A percentile compares a stretch with the other conserved stretches of the same genome.
These are phyloP conservation scores for Halcyon senegalensis DNA, from an alignment of 2,113 vertebrate genomes.

Conservation along the genomic window DNA sequence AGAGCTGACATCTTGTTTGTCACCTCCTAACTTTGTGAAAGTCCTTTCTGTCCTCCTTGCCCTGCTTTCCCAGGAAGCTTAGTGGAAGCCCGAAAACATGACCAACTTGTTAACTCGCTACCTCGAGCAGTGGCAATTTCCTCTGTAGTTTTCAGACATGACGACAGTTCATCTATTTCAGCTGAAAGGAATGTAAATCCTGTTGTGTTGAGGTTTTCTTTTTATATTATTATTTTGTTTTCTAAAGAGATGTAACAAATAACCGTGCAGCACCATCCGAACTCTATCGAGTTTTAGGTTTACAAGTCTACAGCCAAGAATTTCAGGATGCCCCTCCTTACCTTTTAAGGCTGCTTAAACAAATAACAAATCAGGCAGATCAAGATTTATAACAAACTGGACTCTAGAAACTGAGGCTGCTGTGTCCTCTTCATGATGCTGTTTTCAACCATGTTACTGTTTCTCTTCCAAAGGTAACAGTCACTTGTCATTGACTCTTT, in stretches of 20 bases:
- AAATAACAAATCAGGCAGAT: neutral
- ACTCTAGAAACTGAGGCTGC: neutral
- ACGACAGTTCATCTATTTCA: neutral
- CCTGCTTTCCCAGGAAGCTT: neutral
- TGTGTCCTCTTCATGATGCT: neutral
- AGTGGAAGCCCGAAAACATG: neutral
- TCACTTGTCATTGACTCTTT: neutral
- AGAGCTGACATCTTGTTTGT: conserved; percentile 28
- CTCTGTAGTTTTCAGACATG: conserved; percentile 32
- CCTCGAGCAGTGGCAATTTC: conserved; percentile 28
- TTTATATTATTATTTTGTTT: neutral
- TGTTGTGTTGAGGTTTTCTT: neutral
- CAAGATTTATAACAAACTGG: neutral
- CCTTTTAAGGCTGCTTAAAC: conserved; percentile 29
- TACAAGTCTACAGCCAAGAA: neutral
- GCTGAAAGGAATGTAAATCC: conserved; percentile 21
- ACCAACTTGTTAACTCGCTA: conserved; percentile 8
- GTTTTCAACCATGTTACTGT: conserved; percentile 16
- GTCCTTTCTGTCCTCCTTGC: neutral
- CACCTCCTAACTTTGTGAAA: conserved; percentile 1
- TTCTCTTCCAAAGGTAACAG: conserved; percentile 7
- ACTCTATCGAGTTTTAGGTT: neutral
- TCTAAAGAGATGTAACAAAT: neutral
- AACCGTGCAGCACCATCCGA: neutral
- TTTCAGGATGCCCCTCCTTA: neutral